A percentile compares a stretch with the other conserved stretches of the same genome.
Evolutionary conservation across 2,888 invertebrate genomes (phyloP).

Genomic region (Hypsopygia costalis): DNA sequence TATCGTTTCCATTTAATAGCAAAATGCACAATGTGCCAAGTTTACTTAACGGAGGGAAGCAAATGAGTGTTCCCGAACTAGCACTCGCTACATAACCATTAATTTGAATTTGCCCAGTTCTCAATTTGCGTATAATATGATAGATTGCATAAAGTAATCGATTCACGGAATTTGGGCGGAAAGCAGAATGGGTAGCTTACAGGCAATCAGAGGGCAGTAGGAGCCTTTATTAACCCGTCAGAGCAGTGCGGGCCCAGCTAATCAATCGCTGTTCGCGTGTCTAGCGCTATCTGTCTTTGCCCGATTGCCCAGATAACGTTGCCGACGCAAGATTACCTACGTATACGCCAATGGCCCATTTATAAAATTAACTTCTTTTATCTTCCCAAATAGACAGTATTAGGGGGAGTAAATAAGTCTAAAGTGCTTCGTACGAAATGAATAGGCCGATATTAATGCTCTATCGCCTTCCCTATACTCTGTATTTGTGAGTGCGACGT

Average conservation of each 20-base stretch:
- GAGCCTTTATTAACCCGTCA: constrained; percentile 77
- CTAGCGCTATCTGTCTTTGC: constrained; percentile 77
- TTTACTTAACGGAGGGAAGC: background rate
- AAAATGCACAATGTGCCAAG: background rate
- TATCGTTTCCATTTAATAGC: background rate
- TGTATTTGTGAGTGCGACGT: constrained; percentile 13
- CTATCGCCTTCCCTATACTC: constrained; percentile 25
- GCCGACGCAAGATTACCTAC: constrained; percentile 71
- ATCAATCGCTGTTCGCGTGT: constrained; percentile 79
- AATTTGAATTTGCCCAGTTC: constrained; percentile 20
- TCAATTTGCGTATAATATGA: constrained; percentile 39
- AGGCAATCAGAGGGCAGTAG: constrained; percentile 67
- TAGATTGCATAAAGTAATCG: constrained; percentile 57
- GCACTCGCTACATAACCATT: constrained; percentile 17
- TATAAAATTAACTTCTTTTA: constrained; percentile 77
- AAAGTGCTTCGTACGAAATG: constrained; percentile 48
- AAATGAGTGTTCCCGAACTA: background rate
- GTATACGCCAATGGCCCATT: constrained; percentile 71
- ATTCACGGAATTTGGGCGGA: constrained; percentile 51
- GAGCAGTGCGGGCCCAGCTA: constrained; percentile 68
- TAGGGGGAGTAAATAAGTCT: constrained; percentile 67
- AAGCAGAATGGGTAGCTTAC: constrained; percentile 65
- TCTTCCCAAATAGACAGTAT: constrained; percentile 64
- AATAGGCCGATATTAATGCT: constrained; percentile 49
- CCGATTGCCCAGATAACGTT: constrained; percentile 71